Base-by-base conservation (phyloP, 2,113 vertebrate genomes). In the Heliornis fulica region DNA sequence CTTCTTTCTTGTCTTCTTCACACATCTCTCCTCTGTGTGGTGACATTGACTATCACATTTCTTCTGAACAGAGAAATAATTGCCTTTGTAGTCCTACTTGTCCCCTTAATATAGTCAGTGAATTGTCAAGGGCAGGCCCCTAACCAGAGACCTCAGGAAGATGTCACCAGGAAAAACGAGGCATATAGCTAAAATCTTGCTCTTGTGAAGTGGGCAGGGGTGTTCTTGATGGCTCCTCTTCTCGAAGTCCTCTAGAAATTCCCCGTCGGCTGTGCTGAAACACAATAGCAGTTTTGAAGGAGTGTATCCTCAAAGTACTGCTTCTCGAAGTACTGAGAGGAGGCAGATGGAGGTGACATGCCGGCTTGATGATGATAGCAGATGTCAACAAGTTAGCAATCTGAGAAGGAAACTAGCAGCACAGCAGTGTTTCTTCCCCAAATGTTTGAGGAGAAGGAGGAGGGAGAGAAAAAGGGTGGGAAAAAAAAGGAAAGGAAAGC, bases 301-400 rank as follows among this genome's bases (percentile, higher is more conserved):
- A 92, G 50, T 21, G 40, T 59, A 82, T 90, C 74, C 64, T 94
- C 23, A 90, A 93, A 93, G 50, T 19, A 32, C 54, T 85, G 87
- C 75, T n/a, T n/a, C n/a, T n/a, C n/a, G n/a, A n/a, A n/a, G n/a
- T 77, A 36, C 60, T 86, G 65, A 90, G 81, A 81, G 36, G 21
- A 93, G 74, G 85, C 90, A 96, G 96, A 96, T 92, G 94, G 96
- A 93, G 77, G 81, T 93, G 86, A 63, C 32, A 8, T 94, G 74
- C 74, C 14, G 13, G 36, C 78, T 94, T 76, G 87, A 75, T 66
- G 79, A 81, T 88, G 72, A 81, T 29, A 78, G 51, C 90, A 96
- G 92, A 90, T 94, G 91, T 89, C 91, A 97, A 86, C 91, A 94
- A 89, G 71, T 84, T 93, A 92, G 56, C 86, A 78, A 56, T 66